A percentile compares a stretch with the other conserved stretches of the same genome.
phyloP scores from a whole-genome alignment of 2,113 vertebrate species.

The human (Homo sapiens) region GRCh38 chr12:101273501-101274000 shows the following conservation, averaged over 20 bases:
- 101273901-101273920: neutral
- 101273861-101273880: neutral
- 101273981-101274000: neutral
- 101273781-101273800: too few relatives aligned
- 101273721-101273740: neutral
- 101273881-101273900: too few relatives aligned
- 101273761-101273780: neutral
- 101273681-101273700: neutral
- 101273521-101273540: neutral
- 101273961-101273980: neutral
- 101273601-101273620: neutral
- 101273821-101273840: too few relatives aligned
- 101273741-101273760: neutral
- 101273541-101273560: neutral
- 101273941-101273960: neutral
- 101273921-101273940: too few relatives aligned
- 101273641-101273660: neutral
- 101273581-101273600: neutral
- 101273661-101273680: neutral
- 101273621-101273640: neutral
- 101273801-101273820: too few relatives aligned
- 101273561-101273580: neutral
- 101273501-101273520: neutral
- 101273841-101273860: neutral
- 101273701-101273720: neutral